These are phyloP conservation scores for Bombyx huttoni DNA, from an alignment of 2,888 invertebrate species.

Conservation along the genomic window DNA sequence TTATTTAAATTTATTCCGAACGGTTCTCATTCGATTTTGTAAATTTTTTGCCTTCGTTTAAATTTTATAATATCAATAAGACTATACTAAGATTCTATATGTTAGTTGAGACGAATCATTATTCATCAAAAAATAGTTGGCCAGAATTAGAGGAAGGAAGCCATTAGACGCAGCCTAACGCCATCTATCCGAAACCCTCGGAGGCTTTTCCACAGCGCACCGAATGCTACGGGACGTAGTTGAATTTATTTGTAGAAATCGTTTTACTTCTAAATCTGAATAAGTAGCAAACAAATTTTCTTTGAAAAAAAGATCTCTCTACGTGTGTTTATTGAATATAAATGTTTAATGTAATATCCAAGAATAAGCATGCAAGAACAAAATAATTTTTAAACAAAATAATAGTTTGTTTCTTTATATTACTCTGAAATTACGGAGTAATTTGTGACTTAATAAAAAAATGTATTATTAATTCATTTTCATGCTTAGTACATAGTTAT, in stretches of 20 bases:
- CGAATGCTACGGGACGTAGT: conserved; percentile 63
- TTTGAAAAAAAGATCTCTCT: background rate
- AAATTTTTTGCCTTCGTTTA: background rate
- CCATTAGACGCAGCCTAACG: conserved; percentile 56
- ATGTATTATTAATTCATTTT: too few relatives aligned
- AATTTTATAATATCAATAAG: too few relatives aligned
- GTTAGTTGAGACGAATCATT: background rate
- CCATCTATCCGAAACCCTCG: conserved; percentile 67
- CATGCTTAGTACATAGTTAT: too few relatives aligned
- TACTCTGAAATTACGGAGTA: too few relatives aligned
- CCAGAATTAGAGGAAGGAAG: conserved; percentile 27
- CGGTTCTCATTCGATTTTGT: conserved; percentile 18
- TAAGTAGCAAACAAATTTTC: background rate
- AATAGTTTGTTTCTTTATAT: too few relatives aligned
- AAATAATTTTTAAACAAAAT: too few relatives aligned
- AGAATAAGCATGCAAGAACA: too few relatives aligned
- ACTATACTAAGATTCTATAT: too few relatives aligned
- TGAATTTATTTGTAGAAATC: conserved; percentile 17
- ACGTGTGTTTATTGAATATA: background rate
- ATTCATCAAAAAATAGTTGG: conserved; percentile 13
- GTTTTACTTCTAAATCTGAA: conserved; percentile 8
- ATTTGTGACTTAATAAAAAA: too few relatives aligned
- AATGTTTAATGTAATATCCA: too few relatives aligned
- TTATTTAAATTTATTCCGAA: conserved; percentile 34
- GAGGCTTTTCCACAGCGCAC: conserved; percentile 58